These are phyloP conservation scores for Ivindomyrus marchei DNA, from an alignment of 2,113 vertebrate species.

Conservation along the genomic window DNA sequence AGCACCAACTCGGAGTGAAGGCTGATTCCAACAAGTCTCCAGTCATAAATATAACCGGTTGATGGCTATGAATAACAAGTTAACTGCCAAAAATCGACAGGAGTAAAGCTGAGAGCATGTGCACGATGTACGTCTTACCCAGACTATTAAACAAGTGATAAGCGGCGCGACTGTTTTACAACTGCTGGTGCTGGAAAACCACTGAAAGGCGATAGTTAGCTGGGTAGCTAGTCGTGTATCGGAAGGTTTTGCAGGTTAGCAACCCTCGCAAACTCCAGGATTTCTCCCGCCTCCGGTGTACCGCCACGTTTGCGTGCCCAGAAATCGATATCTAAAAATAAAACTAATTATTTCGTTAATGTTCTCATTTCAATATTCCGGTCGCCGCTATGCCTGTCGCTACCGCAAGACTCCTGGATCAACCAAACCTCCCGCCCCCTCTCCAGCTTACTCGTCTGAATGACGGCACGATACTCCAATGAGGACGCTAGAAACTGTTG, in stretches of 20 bases:
- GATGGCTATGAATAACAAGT: neutral
- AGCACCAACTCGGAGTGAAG: neutral
- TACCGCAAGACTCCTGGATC: constrained; percentile 33
- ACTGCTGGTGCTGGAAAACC: neutral
- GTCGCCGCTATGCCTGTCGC: constrained; percentile 28
- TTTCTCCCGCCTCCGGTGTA: neutral
- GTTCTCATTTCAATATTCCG: neutral
- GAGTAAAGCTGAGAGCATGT: neutral
- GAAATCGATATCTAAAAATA: neutral
- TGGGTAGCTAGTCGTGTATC: constrained; percentile 11
- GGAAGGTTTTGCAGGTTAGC: neutral
- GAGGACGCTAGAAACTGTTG: constrained; percentile 11
- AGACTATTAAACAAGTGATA: neutral
- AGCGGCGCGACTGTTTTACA: neutral
- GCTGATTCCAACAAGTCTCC: neutral
- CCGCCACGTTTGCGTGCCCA: neutral
- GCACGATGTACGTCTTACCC: neutral
- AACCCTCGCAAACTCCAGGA: neutral
- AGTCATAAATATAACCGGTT: neutral
- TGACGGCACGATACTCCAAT: constrained; percentile 42
- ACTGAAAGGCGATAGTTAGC: constrained; percentile 28
- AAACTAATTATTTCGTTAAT: neutral
- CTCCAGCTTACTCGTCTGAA: constrained; percentile 21
- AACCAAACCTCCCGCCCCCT: constrained; percentile 53
- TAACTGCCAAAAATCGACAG: neutral